A percentile compares a stretch with the other conserved stretches of the same genome.
These are phyloP conservation scores for Drosophila kuntzei DNA, from an alignment of 2,888 invertebrate species.

Conservation along the genomic window DNA sequence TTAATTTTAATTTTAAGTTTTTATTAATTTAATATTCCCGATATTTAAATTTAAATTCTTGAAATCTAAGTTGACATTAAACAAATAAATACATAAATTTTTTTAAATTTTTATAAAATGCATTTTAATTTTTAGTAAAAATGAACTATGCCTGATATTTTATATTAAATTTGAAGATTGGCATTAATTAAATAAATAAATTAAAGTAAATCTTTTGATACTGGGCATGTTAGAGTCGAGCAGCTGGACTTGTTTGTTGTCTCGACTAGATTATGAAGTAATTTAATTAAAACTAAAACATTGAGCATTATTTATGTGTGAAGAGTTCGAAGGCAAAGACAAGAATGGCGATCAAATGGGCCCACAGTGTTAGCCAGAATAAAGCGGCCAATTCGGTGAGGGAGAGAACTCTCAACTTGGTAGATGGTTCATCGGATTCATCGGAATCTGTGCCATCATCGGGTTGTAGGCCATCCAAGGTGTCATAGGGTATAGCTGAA, in stretches of 20 bases:
- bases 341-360: constrained; percentile 44
- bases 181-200: no score
- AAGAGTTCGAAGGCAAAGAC: constrained; percentile 61
- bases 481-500: constrained; percentile 31
- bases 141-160: no score
- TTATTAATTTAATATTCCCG: no score
- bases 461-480: constrained; percentile 44
- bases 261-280: constrained; percentile 62
- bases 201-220: no score
- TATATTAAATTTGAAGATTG: no score
- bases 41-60: no score
- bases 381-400: constrained; percentile 68
- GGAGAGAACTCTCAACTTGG: constrained; percentile 53
- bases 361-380: constrained; percentile 72
- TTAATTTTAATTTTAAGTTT: no score
- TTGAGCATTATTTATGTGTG: constrained; percentile 50
- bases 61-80: no score
- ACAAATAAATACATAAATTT: no score
- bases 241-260: background rate
- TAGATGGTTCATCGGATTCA: constrained; percentile 9
- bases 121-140: no score
- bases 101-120: no score
- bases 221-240: background rate
- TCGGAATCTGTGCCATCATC: constrained; percentile 18
- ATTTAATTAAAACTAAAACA: constrained; percentile 72